phyloP scores from a whole-genome alignment of 1,140 invertebrate genomes.

The Rhopalosiphum maidis region DNA sequence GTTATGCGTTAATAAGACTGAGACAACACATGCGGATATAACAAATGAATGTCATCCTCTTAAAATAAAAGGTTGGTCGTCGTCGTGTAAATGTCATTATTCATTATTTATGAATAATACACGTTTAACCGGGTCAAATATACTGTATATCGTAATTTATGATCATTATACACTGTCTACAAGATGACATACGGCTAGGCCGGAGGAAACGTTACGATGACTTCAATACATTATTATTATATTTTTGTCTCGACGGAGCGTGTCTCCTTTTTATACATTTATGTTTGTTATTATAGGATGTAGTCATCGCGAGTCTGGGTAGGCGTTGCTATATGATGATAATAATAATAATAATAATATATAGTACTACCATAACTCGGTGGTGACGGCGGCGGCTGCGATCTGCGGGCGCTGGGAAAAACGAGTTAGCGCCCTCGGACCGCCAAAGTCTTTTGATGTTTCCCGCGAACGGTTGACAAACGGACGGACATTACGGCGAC shows the following conservation, averaged over 20 bases:
- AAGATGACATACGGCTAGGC: background rate
- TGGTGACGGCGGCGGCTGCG: background rate
- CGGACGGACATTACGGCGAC: background rate
- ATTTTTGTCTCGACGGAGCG: background rate
- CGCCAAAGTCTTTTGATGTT: background rate
- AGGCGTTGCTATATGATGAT: background rate
- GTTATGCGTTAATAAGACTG: background rate
- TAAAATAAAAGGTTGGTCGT: background rate
- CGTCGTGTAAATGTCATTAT: background rate
- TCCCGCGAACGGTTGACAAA: constrained; percentile 21
- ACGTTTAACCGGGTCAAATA: background rate
- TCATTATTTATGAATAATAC: background rate
- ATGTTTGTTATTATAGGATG: background rate
- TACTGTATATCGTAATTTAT: background rate
- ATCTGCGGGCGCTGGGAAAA: background rate
- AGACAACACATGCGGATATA: background rate
- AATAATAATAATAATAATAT: background rate
- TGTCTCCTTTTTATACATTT: background rate
- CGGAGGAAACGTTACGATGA: background rate
- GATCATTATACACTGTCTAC: background rate
- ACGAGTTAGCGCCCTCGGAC: constrained; percentile 36
- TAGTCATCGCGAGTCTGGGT: background rate
- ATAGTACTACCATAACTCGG: background rate
- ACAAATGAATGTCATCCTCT: background rate
- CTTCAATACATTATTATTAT: background rate